phyloP scores from a whole-genome alignment of 2,113 vertebrate genomes.

The Pionites leucogaster region DNA sequence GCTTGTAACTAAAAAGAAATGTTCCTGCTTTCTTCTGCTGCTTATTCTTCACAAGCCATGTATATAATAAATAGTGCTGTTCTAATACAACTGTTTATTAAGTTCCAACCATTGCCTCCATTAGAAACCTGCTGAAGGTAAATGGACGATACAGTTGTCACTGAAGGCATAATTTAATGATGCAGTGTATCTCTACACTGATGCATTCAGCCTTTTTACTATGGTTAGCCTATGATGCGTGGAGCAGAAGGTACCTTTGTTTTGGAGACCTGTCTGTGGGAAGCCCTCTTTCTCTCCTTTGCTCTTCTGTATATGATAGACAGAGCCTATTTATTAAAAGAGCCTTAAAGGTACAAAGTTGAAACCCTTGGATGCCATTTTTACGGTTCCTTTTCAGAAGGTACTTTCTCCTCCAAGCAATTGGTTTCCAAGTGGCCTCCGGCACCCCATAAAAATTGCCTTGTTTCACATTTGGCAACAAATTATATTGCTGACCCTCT shows the following conservation, averaged over 20 bases:
- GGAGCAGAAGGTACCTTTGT: background rate
- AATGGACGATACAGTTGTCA: slow-evolving; percentile 32
- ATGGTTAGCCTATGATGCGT: background rate
- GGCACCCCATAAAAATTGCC: background rate
- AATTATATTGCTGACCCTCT: background rate
- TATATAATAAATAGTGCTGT: background rate
- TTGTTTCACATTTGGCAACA: slow-evolving; percentile 2
- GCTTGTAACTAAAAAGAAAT: background rate
- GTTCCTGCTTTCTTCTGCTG: background rate
- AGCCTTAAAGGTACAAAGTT: background rate
- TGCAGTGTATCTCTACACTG: background rate
- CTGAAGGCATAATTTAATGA: slow-evolving; percentile 1
- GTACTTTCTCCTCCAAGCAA: background rate
- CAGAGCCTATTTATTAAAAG: background rate
- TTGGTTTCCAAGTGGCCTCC: background rate
- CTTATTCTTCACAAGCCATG: background rate
- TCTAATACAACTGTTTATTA: slow-evolving; percentile 18
- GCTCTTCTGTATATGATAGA: background rate
- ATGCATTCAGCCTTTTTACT: slow-evolving; percentile 23
- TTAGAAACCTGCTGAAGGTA: slow-evolving; percentile 27
- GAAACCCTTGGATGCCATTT: background rate
- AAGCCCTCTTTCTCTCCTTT: background rate
- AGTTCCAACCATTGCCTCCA: slow-evolving; percentile 3
- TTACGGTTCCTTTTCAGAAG: background rate
- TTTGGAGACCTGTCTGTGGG: background rate